Evolutionary conservation across 2,888 invertebrate species (phyloP).

Genomic region (Nasonovia ribisnigri): DNA sequence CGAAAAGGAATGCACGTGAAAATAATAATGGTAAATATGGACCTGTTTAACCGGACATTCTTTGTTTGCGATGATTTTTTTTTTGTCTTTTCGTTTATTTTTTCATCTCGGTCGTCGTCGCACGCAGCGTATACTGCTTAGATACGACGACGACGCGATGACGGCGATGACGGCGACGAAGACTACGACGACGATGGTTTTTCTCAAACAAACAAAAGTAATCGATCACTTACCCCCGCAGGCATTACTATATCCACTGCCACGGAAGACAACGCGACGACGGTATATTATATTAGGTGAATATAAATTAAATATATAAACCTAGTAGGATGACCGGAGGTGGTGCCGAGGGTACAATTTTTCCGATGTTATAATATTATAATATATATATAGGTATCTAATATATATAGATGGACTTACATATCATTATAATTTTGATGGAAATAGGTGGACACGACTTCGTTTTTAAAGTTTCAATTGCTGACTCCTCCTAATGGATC

Average conservation of each 20-base stretch:
- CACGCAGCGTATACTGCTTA: neutral
- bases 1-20: conserved; percentile 48
- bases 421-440: neutral
- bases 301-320: neutral
- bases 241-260: neutral
- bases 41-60: conserved; percentile 62
- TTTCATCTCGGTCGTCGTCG: neutral
- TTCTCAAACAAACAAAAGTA: conserved; percentile 50
- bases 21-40: conserved; percentile 61
- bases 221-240: conserved; percentile 37
- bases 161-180: neutral
- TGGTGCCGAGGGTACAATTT: neutral
- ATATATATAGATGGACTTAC: neutral
- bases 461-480: neutral
- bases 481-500: neutral
- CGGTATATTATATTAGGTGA: neutral
- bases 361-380: neutral
- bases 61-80: conserved; percentile 51
- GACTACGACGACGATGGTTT: conserved; percentile 6
- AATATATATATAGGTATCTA: neutral
- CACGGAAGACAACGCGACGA: neutral
- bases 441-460: neutral
- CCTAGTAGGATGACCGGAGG: neutral
- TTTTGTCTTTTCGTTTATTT: conserved; percentile 30
- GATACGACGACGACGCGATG: neutral